phyloP scores from a whole-genome alignment of 2,113 vertebrate genomes.

The Periophthalmodon schlosseri region DNA sequence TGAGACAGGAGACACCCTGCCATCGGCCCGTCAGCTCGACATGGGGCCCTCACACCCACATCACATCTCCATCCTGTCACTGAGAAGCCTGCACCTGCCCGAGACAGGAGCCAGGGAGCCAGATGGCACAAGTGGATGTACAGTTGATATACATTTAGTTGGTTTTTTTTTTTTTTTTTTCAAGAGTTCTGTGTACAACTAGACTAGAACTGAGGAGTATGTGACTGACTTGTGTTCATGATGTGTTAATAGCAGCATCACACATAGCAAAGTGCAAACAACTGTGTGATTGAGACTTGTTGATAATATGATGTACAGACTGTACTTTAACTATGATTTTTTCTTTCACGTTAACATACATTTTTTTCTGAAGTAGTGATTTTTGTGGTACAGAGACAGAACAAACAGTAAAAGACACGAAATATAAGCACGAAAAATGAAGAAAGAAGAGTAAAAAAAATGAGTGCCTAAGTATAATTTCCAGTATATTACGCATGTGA shows the following conservation, averaged over 20 bases:
- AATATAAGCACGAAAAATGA: too few relatives aligned
- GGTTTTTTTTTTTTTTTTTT: background rate
- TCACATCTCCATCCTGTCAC: background rate
- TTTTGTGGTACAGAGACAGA: background rate
- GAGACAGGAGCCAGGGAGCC: background rate
- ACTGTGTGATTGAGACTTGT: background rate
- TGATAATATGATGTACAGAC: background rate
- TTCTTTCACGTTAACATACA: background rate
- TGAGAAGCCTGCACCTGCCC: conserved; percentile 1
- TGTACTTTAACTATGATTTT: too few relatives aligned
- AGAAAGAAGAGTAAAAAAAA: too few relatives aligned
- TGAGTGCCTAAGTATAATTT: too few relatives aligned
- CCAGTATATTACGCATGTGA: too few relatives aligned
- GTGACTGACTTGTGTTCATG: background rate
- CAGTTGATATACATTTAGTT: background rate
- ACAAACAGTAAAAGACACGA: too few relatives aligned
- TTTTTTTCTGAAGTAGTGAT: background rate
- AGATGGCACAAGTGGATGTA: background rate
- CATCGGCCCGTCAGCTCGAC: conserved; percentile 37
- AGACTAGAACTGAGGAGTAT: background rate
- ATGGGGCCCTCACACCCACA: conserved; percentile 31
- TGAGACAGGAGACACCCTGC: conserved; percentile 49
- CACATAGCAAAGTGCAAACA: background rate
- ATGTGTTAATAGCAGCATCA: background rate
- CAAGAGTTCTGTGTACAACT: background rate